Base-by-base conservation (phyloP, 53 echinoderm and acorn worm genomes). In the Apostichopus leukothele region DNA sequence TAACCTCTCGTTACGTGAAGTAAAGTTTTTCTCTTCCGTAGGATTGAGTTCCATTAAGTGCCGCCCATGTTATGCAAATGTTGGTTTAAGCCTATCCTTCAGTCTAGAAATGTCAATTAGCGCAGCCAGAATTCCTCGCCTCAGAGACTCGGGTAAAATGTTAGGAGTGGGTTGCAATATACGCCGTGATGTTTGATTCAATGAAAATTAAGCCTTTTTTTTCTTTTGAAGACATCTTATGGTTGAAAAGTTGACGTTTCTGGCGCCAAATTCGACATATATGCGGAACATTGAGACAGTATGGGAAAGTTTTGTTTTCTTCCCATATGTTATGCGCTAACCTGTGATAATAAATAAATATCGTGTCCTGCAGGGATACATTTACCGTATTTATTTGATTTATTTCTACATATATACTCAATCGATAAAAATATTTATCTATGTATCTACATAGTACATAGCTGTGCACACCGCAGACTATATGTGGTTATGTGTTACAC, bases 31-130 rank as follows among this genome's bases (percentile, higher is more conserved):
- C 55, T 55, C 55, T 81, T 55, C 55, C 81, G 55, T 9, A 55
- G 23, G 81, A 81, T 81, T 81, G 81, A 59, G 55, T 81, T 81
- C 81, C 81, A 81, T 81, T 81, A 81, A 81, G 81, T 55, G 55
- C 81, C 55, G 81, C 81, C 81, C 59, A 81, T 81, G 81, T 81
- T 81, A 81, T 81, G 81, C 81, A 81, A 81, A 81, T 81, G 81
- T 81, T 81, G 81, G 81, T 81, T 81, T 81, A 81, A 81, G 81
- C 81, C 81, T 81, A 81, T 81, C 20, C 81, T 81, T 81, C 81
- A 81, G 55, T 59, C 81, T 59, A 81, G 81, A 81, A 81, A 54
- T 81, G 81, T 81, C 81, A 81, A 23, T 81, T 81, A 21, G 55
- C 55, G 81, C 59, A 81, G 81, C 59, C 59, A 54, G 54, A 71